A percentile compares a stretch with the other conserved stretches of the same genome.
Evolutionary conservation across 2,797 vertebrate genomes (phyloP).

Genomic region (Ispidina lecontei): DNA sequence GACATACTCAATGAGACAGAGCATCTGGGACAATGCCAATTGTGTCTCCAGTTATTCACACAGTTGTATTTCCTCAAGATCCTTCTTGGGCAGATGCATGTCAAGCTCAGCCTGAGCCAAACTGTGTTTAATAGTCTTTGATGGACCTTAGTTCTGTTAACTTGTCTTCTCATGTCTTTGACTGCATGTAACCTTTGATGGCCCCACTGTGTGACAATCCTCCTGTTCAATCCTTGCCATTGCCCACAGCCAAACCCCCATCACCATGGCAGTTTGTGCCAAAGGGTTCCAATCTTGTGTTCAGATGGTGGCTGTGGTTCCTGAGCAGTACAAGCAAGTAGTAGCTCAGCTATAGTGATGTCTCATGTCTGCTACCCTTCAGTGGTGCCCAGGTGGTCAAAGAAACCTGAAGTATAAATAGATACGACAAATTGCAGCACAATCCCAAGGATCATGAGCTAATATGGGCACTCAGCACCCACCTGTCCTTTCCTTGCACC

Average conservation of each 20-base stretch:
- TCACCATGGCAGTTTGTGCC: rapidly evolving
- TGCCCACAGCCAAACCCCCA: background rate
- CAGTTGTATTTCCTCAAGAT: background rate
- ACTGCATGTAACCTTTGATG: background rate
- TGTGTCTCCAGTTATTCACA: background rate
- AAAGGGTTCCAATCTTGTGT: background rate
- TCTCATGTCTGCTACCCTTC: background rate
- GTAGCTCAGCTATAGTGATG: background rate
- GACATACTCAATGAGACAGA: background rate
- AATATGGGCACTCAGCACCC: background rate
- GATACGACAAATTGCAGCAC: background rate
- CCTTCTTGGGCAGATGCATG: rapidly evolving
- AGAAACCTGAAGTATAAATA: background rate
- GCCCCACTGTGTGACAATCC: background rate
- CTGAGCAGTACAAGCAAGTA: background rate
- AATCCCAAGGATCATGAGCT: background rate
- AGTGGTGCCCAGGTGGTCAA: background rate
- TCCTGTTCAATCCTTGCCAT: background rate
- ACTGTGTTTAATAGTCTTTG: background rate
- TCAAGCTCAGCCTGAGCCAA: background rate
- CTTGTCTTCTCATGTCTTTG: background rate
- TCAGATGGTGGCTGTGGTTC: background rate
- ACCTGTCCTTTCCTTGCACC: background rate
- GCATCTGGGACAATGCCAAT: background rate
- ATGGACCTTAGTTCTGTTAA: background rate